These are phyloP conservation scores for Holcopasites calliopsidis DNA, from an alignment of 1,140 invertebrate genomes.

Conservation along the genomic window DNA sequence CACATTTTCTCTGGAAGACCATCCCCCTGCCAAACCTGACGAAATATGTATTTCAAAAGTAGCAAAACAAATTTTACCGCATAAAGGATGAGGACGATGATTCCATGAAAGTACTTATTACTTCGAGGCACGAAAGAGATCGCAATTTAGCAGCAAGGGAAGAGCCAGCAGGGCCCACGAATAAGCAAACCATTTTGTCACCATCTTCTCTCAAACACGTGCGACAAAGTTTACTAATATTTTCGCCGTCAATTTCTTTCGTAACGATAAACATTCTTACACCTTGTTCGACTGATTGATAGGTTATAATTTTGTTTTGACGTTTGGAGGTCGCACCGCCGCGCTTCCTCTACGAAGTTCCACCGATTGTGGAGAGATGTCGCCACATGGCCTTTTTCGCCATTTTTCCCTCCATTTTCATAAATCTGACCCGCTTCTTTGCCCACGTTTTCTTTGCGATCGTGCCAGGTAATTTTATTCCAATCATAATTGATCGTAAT, in stretches of 20 bases:
- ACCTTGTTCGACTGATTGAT: neutral
- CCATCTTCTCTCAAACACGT: conserved; percentile 77
- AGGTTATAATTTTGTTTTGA: conserved; percentile 25
- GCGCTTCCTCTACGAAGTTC: neutral
- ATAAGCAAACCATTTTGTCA: conserved; percentile 78
- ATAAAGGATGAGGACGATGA: neutral
- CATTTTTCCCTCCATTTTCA: too few relatives aligned
- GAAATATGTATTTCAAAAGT: neutral
- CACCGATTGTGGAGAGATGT: neutral
- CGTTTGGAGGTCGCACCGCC: neutral
- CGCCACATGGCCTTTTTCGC: too few relatives aligned
- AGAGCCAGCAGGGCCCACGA: conserved; percentile 75
- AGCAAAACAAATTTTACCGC: neutral
- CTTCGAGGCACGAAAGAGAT: conserved; percentile 76
- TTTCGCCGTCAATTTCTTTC: conserved; percentile 77
- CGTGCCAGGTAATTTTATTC: too few relatives aligned
- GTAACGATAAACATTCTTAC: conserved; percentile 76
- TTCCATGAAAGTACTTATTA: conserved; percentile 32
- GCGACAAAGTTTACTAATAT: conserved; percentile 76
- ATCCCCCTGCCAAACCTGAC: conserved; percentile 76
- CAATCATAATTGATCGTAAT: too few relatives aligned
- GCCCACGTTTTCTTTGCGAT: too few relatives aligned
- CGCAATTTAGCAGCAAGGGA: conserved; percentile 76
- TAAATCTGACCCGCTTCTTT: too few relatives aligned
- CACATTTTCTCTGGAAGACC: conserved; percentile 78